phyloP scores from a whole-genome alignment of 2,113 vertebrate species.

The Psettodes erumei region DNA sequence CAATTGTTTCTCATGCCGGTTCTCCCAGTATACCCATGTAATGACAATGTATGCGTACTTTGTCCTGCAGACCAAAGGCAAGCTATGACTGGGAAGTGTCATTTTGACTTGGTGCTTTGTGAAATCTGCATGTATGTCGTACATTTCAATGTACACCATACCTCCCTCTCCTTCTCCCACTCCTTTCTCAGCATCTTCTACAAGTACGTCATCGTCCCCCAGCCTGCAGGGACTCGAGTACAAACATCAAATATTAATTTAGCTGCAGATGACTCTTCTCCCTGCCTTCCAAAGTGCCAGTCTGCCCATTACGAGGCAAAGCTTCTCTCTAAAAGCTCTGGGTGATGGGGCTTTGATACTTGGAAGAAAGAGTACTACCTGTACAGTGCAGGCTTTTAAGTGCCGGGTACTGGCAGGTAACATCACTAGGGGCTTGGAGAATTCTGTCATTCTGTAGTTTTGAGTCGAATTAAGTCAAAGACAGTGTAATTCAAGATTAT shows the following conservation, averaged over 20 bases:
- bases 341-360: conserved; percentile 40
- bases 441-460: background rate
- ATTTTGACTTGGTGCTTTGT: too few species aligned
- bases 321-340: conserved; percentile 47
- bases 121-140: too few species aligned
- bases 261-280: conserved; percentile 47
- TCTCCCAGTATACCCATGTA: too few species aligned
- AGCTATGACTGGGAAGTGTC: too few species aligned
- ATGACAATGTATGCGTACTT: too few species aligned
- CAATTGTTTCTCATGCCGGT: too few species aligned
- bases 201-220: conserved; percentile 48
- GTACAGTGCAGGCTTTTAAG: conserved; percentile 19
- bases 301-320: conserved; percentile 34
- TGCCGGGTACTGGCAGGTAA: conserved; percentile 20
- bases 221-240: conserved; percentile 33
- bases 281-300: conserved; percentile 32
- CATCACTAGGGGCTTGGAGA: background rate
- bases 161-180: background rate
- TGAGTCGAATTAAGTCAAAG: conserved; percentile 19
- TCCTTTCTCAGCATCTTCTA: conserved; percentile 23
- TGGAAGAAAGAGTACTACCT: background rate
- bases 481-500: background rate
- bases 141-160: too few species aligned
- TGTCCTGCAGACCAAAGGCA: too few species aligned
- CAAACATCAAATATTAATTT: conserved; percentile 72